A percentile compares a stretch with the other conserved stretches of the same genome.
phyloP scores from a whole-genome alignment of 2,888 invertebrate species.

The Rhagonycha fulva region DNA sequence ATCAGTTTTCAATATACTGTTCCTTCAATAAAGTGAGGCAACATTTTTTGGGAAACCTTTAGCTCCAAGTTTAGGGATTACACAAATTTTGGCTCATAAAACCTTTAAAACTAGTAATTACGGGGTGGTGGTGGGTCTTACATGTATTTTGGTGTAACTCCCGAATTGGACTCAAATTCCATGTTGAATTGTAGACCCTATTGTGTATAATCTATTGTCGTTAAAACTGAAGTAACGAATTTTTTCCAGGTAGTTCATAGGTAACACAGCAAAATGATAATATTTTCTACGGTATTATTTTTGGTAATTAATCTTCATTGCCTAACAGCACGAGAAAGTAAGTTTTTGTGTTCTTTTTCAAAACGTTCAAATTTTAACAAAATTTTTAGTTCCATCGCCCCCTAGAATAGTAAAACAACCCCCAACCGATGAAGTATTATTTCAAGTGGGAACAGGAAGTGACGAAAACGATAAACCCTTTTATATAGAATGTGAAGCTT shows the following conservation, averaged over 20 bases:
- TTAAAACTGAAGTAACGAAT: not conserved
- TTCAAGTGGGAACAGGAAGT: slow-evolving; percentile 77
- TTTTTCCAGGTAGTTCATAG: slow-evolving; percentile 17
- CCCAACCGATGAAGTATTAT: slow-evolving; percentile 86
- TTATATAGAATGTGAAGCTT: slow-evolving; percentile 95
- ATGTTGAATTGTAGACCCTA: too few species aligned
- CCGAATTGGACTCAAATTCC: too few species aligned
- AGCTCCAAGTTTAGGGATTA: not conserved
- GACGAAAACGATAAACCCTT: slow-evolving; percentile 91
- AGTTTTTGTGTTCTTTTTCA: not conserved
- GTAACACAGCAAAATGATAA: slow-evolving; percentile 11
- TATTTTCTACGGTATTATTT: slow-evolving; percentile 5
- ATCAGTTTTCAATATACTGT: too few species aligned
- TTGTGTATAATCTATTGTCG: not conserved
- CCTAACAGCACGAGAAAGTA: slow-evolving; percentile 22
- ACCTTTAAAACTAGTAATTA: too few species aligned
- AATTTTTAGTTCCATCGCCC: slow-evolving; percentile 77
- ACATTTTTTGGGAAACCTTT: not conserved
- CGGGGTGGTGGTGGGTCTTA: too few species aligned
- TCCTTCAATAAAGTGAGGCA: too few species aligned
- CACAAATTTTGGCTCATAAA: too few species aligned
- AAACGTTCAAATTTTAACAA: not conserved
- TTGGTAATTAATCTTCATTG: slow-evolving; percentile 4
- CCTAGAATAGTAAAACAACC: slow-evolving; percentile 92
- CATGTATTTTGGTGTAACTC: too few species aligned